Evolutionary conservation across 2,797 vertebrate species (phyloP), one percentile per base, ranked within the genome.

Genomic region (Yasuhikotakia modesta): DNA sequence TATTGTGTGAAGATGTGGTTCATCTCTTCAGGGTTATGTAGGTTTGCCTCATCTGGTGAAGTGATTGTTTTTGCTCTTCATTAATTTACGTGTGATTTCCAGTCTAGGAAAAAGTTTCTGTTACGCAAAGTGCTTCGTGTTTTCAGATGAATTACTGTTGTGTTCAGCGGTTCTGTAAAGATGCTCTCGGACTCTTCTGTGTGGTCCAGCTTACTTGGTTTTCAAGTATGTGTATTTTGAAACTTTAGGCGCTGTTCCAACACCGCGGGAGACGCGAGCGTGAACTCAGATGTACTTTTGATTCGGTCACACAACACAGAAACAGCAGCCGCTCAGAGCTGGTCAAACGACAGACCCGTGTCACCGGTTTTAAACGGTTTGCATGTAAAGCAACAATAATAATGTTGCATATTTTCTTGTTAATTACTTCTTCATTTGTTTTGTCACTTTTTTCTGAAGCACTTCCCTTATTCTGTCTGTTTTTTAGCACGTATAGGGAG

Each of bases 11-110:
- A 17, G 46, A 50, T 48, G 63, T 67, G 65, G 58, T 61, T 63
- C 61, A 70, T 70, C 30, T 39, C 2, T n/a, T 61, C 27, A 39
- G 55, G 75, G 57, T 63, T 70, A 60, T 77, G 5, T 14, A n/a
- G 45, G 45, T 17, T 76, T 57, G 17, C 61, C 21, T 43, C 46
- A 67, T 77, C 30, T 70, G 65, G 1, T 17, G 32, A 55, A 69
- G 65, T 76, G 74, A 27, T 53, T 55, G 63, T 53, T 65, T 63
- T 75, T 45, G 2, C 6, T 2, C 11, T 13, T 8, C 5, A 5
- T 63, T 63, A n/a, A n/a, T 7, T 50, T 63, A 63, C 61, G 24
- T 2, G 11, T 76, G 27, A 6, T 60, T 35, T 69, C 27, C 14
- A 14, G 17, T 12, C 5, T 21, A 17, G 57, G n/a, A 24, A 32